A percentile compares a stretch with the other conserved stretches of the same genome.
These are phyloP conservation scores for Neopipo cinnamomea DNA, from an alignment of 2,113 vertebrate genomes.

Conservation along the genomic window DNA sequence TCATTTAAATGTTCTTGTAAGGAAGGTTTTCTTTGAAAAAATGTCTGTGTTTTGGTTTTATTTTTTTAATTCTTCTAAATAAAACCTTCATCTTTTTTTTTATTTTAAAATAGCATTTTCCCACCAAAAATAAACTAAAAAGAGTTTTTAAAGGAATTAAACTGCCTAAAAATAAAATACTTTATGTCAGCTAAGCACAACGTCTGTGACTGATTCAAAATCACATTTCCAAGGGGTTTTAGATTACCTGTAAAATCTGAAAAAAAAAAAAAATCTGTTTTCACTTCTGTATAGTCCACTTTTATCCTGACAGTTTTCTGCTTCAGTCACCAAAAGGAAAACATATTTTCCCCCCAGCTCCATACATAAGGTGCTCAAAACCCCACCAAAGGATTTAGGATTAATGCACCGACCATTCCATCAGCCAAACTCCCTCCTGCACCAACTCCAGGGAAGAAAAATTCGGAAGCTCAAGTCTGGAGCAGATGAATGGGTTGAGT, in stretches of 20 bases:
- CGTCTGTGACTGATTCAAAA: background rate
- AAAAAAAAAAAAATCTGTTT: background rate
- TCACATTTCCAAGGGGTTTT: background rate
- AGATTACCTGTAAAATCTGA: background rate
- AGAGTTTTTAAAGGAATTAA: background rate
- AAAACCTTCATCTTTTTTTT: background rate
- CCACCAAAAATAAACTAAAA: background rate
- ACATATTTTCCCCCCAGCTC: background rate
- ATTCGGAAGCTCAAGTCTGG: background rate
- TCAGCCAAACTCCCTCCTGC: background rate
- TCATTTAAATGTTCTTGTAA: background rate
- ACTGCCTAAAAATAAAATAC: background rate
- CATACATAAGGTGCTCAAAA: background rate
- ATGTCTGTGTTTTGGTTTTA: background rate
- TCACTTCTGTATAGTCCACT: background rate
- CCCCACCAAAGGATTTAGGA: background rate
- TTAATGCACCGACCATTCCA: background rate
- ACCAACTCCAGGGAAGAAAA: background rate
- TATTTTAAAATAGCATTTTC: background rate
- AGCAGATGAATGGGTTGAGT: background rate
- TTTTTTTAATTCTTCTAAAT: background rate
- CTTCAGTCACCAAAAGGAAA: background rate
- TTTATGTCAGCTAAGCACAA: background rate
- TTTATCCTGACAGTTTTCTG: slow-evolving; percentile 5
- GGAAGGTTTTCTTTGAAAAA: background rate